phyloP scores from a whole-genome alignment of 1,140 invertebrate genomes.

The Limonius californicus region DNA sequence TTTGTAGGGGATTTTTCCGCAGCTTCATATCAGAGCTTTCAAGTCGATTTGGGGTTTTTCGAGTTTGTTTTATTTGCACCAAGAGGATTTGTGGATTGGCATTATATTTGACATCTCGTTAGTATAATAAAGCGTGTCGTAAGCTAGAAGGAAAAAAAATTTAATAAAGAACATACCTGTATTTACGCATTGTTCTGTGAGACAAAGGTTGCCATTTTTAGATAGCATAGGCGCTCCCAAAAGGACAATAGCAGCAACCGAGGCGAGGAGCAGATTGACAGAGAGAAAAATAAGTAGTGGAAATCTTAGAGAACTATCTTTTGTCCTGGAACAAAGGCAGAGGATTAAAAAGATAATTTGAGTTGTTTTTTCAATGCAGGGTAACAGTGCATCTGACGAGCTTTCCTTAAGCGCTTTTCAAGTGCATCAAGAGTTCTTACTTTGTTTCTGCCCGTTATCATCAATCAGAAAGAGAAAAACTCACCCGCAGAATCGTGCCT shows the following conservation, averaged over 20 bases:
- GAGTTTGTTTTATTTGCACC: neutral
- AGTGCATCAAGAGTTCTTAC: too few relatives aligned
- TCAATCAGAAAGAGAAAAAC: too few relatives aligned
- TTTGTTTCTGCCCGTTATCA: too few relatives aligned
- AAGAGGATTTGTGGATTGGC: neutral
- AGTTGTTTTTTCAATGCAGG: too few relatives aligned
- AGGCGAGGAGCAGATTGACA: slow-evolving; percentile 29
- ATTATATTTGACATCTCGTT: neutral
- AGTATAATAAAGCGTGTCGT: too few relatives aligned
- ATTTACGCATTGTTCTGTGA: slow-evolving; percentile 32
- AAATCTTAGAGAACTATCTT: slow-evolving; percentile 20
- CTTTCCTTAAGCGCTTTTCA: too few relatives aligned
- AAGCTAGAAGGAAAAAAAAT: too few relatives aligned
- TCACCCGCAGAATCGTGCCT: too few relatives aligned
- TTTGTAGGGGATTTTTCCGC: neutral
- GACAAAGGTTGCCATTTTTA: slow-evolving; percentile 25
- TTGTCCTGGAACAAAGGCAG: slow-evolving; percentile 23
- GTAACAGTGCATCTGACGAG: too few relatives aligned
- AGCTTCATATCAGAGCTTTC: neutral
- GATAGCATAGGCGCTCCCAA: slow-evolving; percentile 22
- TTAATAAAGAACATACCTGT: slow-evolving; percentile 24
- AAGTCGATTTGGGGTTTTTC: neutral
- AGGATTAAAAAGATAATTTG: neutral
- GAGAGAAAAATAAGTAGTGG: slow-evolving; percentile 27
- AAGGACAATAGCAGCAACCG: slow-evolving; percentile 26